Conservation (phyloP, 2,113 vertebrate species). For the Oenanthe oenanthe region DNA sequence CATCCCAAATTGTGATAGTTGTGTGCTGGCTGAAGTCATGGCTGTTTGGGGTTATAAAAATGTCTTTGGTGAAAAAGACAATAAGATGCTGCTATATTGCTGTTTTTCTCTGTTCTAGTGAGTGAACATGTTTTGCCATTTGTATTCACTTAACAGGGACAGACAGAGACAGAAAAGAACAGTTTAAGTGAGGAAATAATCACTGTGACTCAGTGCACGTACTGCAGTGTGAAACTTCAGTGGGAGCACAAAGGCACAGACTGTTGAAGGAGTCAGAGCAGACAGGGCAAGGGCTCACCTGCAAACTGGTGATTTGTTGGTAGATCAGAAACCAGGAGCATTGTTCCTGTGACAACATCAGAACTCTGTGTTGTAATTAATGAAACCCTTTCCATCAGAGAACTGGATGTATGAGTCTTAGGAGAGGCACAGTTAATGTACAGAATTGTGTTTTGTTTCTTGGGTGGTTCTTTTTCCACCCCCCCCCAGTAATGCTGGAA, state of each 20-base stretch:
- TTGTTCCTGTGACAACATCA: not conserved
- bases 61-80: not conserved
- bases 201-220: not conserved
- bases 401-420: not conserved
- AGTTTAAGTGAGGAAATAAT: not conserved
- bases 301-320: not conserved
- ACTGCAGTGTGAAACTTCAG: not conserved
- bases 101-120: not conserved
- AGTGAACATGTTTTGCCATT: not conserved
- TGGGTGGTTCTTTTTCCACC: no score
- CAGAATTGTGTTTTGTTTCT: not conserved
- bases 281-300: not conserved
- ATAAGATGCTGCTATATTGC: not conserved
- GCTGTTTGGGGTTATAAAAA: not conserved
- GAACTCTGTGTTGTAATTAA: not conserved
- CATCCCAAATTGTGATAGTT: not conserved
- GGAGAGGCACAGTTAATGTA: not conserved
- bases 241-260: not conserved
- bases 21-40: fast-evolving
- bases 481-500: not conserved
- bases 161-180: not conserved
- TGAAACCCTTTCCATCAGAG: not conserved
- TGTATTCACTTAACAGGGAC: not conserved
- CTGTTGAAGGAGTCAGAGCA: not conserved
- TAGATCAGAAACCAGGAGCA: not conserved